Evolutionary conservation across 2,888 invertebrate genomes (phyloP), one percentile per base, ranked within the genome.

Genomic region (Physocephala rufipes): DNA sequence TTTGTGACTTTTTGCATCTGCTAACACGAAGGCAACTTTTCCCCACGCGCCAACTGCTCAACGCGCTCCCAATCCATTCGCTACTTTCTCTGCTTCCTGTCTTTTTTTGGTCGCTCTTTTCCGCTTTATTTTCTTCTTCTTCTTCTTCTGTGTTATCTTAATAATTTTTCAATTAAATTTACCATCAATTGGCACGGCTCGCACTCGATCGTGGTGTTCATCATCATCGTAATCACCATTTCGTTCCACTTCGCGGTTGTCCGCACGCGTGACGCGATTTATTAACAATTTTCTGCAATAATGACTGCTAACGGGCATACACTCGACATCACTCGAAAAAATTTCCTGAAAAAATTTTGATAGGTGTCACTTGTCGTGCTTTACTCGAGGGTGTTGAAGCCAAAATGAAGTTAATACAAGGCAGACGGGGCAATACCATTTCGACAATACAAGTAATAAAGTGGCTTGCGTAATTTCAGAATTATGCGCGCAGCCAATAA

Each of bases 241-340:
- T 58, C 26, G 24, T 26, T 24, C 28, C 26, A 7, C 30, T 62
- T 47, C 24, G 67, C 43, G 66, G 55, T 45, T 19, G n/a, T 15
- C 24, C 58, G 45, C 26, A 67, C 24, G 67, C 67, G 67, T 67
- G 67, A 67, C 67, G 67, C 58, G 67, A 58, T 67, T 67, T 45
- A 24, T 16, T 30, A 21, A 47, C 63, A 21, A 24, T 21, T 51
- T 19, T 19, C 51, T 51, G 36, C 36, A 36, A 36, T 36, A 36
- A 36, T 36, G 36, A 36, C 36, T 36, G 36, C 36, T 36, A 36
- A 36, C 36, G 36, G 36, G 36, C 36, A 4, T 36, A 9, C 36
- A 47, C 47, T 43, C 24, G 21, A 21, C 21, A 28, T 28, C 15
- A 15, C 53, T 2, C 58, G 15, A 9, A 26, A 5, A 21, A 12